phyloP scores from a whole-genome alignment of 2,888 invertebrate genomes.

The Patella ulyssiponensis region DNA sequence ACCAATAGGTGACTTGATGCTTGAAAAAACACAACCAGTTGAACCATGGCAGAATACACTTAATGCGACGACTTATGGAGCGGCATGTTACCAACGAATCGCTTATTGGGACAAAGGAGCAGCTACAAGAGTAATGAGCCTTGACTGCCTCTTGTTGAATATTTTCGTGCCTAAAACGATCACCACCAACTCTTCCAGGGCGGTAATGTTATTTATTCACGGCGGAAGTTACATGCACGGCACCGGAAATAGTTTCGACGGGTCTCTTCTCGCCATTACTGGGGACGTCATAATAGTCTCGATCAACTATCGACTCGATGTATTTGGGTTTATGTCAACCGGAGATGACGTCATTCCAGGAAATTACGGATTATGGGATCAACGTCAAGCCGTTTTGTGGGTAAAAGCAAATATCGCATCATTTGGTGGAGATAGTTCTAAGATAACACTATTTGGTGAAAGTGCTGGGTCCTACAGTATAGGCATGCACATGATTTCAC shows the following conservation, averaged over 20 bases:
- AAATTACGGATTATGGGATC: constrained; percentile 94
- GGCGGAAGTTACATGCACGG: constrained; percentile 95
- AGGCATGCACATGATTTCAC: constrained; percentile 48
- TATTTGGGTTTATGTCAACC: constrained; percentile 93
- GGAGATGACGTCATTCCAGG: constrained; percentile 85
- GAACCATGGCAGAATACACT: constrained; percentile 74
- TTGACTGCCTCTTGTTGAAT: constrained; percentile 92
- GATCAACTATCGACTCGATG: constrained; percentile 91
- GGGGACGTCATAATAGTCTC: constrained; percentile 94
- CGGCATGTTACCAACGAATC: constrained; percentile 19
- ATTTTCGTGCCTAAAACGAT: constrained; percentile 90
- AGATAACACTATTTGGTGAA: constrained; percentile 56
- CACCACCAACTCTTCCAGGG: constrained; percentile 76
- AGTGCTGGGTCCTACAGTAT: constrained; percentile 50
- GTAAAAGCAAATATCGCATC: constrained; percentile 85
- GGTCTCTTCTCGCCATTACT: constrained; percentile 83
- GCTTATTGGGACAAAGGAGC: neutral
- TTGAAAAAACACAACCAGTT: constrained; percentile 48
- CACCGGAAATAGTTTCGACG: constrained; percentile 79
- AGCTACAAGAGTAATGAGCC: constrained; percentile 82
- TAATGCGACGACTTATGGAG: constrained; percentile 25
- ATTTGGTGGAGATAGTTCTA: constrained; percentile 48
- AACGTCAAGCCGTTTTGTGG: constrained; percentile 93
- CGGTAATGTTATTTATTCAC: constrained; percentile 92
- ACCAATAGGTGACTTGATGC: constrained; percentile 78